Evolutionary conservation across 1,140 invertebrate species (phyloP), one percentile per base, ranked within the genome.

Genomic region (Apis laboriosa): DNA sequence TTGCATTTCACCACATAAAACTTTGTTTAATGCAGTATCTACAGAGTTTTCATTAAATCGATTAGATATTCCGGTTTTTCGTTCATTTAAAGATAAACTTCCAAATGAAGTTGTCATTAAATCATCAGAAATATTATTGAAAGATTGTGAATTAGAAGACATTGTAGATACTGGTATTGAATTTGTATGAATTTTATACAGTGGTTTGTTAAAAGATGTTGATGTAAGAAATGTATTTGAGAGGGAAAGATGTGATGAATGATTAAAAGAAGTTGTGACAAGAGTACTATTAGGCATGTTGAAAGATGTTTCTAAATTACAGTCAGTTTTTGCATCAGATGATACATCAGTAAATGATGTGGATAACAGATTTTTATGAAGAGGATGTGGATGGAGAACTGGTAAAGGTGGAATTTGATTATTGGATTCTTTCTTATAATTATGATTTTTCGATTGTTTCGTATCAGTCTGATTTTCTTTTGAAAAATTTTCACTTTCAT

Each of bases 381-480:
- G 89, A 55, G 90, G 86, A 51, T 88, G 60, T 7, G 88, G 76
- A 90, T 91, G 84, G 17, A 91, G 64, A 67, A 92, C 66, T 53
- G 93, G 92, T 78, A 93, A 85, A 11, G 92, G 90, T 66, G 92
- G 93, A 51, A 93, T 92, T 88, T 94, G 94, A 72, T 85, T 94
- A 55, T 89, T 90, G 21, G 88, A 67, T 63, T 92, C 91, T 86
- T 94, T 94, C 70, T 92, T 92, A 77, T 92, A 91, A 77, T 91
- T 81, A 90, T 92, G 84, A 88, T 90, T 87, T 87, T 87, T 83
- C 60, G 87, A 84, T 81, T 91, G 85, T 89, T 92, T 86, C 34
- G 83, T 19, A 67, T 85, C 76, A 15, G 80, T 53, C 77, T 90
- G 92, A 80, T 91, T 86, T 67, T 91, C 91, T 56, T 90, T 92